These are phyloP conservation scores for Microctenopoma stevenorrisi DNA, from an alignment of 2,797 vertebrate species.

Conservation along the genomic window DNA sequence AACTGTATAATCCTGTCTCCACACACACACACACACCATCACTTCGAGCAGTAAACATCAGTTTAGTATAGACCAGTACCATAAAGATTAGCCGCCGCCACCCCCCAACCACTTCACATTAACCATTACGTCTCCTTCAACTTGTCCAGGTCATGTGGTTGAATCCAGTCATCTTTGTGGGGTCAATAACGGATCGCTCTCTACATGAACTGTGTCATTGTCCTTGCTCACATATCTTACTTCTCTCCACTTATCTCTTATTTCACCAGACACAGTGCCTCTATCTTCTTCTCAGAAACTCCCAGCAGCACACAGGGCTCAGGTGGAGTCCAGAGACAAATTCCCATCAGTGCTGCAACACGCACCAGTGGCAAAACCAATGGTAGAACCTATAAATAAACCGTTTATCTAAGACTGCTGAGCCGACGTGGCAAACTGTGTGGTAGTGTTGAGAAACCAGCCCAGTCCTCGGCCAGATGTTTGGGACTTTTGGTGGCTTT, in stretches of 20 bases:
- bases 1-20: too few relatives aligned
- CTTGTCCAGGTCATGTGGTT: background rate
- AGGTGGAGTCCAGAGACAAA: constrained; percentile 52
- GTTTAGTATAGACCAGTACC: constrained; percentile 9
- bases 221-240: background rate
- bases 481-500: background rate
- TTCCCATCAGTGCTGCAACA: constrained; percentile 50
- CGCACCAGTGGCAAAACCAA: constrained; percentile 44
- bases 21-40: background rate
- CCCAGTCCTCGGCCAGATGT: constrained; percentile 17
- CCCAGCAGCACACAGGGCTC: constrained; percentile 15
- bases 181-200: background rate
- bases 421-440: constrained; percentile 28
- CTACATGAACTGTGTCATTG: background rate
- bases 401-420: too few relatives aligned
- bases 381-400: constrained; percentile 65
- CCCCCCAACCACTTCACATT: constrained; percentile 5
- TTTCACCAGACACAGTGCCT: background rate
- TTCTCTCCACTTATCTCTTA: background rate
- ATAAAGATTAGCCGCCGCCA: constrained; percentile 39
- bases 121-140: constrained; percentile 7
- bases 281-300: constrained; percentile 8
- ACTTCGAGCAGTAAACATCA: constrained; percentile 2
- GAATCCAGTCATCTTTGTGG: background rate
- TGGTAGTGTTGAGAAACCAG: constrained; percentile 19